Evolutionary conservation across 2,797 vertebrate species (phyloP).

Genomic region (Tragelaphus eurycerus): DNA sequence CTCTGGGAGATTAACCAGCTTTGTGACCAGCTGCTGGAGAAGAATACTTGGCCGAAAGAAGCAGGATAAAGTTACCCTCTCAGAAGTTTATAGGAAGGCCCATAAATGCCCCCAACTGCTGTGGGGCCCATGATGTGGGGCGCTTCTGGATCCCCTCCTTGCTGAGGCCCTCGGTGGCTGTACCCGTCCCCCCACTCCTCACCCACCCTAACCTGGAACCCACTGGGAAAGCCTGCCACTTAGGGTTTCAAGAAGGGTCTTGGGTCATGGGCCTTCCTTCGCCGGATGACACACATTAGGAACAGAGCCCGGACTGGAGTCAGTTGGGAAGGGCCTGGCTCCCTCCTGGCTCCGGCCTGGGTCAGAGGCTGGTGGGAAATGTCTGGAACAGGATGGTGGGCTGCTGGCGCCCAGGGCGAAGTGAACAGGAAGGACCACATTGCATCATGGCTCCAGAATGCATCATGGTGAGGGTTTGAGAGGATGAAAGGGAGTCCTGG

Average conservation of each 20-base stretch:
- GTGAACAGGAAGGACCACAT: background rate
- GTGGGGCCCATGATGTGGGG: constrained; percentile 63
- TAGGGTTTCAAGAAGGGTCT: constrained; percentile 39
- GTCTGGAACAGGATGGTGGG: background rate
- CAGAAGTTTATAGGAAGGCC: constrained; percentile 81
- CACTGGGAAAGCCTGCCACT: constrained; percentile 30
- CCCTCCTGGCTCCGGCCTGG: background rate
- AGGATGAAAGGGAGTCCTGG: background rate
- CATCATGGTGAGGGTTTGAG: background rate
- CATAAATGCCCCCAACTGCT: constrained; percentile 78
- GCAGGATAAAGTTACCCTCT: constrained; percentile 80
- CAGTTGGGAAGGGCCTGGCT: background rate
- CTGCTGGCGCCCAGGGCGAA: background rate
- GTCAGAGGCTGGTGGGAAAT: constrained; percentile 39
- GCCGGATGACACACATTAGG: background rate
- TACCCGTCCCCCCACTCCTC: background rate
- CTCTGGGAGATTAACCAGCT: constrained; percentile 84
- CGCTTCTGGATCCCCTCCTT: background rate
- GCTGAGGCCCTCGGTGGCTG: constrained; percentile 6
- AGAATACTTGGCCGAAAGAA: constrained; percentile 82
- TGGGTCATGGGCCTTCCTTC: constrained; percentile 18
- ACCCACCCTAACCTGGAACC: background rate
- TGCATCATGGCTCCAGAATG: background rate
- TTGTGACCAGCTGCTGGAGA: constrained; percentile 83
- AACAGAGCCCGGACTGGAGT: background rate